phyloP scores from a whole-genome alignment of 1,140 invertebrate genomes.

The Pemphigus obesinymphae region DNA sequence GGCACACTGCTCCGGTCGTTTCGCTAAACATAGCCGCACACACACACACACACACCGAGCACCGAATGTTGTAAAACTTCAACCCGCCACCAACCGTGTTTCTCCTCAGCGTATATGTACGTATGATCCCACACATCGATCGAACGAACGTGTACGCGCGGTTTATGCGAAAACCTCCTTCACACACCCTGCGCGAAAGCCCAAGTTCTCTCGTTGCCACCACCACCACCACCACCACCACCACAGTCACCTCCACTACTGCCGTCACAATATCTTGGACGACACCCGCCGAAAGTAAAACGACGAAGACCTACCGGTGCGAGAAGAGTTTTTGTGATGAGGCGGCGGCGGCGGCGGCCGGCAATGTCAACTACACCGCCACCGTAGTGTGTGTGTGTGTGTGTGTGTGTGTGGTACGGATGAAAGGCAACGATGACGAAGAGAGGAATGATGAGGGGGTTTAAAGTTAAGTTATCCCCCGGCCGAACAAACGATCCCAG shows the following conservation, averaged over 20 bases:
- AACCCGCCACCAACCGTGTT: neutral
- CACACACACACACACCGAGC: neutral
- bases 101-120: neutral
- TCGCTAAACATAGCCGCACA: conserved; percentile 29
- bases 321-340: neutral
- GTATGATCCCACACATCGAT: conserved; percentile 10
- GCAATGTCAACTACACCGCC: neutral
- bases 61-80: conserved; percentile 33
- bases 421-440: neutral
- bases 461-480: conserved; percentile 36
- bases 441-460: neutral
- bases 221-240: neutral
- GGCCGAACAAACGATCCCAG: conserved; percentile 35
- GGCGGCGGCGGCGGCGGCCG: neutral
- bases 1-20: conserved; percentile 32
- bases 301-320: neutral
- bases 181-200: neutral
- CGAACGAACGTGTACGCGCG: neutral
- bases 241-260: neutral
- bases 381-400: neutral
- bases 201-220: neutral
- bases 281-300: neutral
- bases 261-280: neutral
- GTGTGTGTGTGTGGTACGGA: neutral
- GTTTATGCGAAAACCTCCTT: neutral